Conservation (phyloP, 2,888 invertebrate genomes). For the Ernsta delagoae region DNA sequence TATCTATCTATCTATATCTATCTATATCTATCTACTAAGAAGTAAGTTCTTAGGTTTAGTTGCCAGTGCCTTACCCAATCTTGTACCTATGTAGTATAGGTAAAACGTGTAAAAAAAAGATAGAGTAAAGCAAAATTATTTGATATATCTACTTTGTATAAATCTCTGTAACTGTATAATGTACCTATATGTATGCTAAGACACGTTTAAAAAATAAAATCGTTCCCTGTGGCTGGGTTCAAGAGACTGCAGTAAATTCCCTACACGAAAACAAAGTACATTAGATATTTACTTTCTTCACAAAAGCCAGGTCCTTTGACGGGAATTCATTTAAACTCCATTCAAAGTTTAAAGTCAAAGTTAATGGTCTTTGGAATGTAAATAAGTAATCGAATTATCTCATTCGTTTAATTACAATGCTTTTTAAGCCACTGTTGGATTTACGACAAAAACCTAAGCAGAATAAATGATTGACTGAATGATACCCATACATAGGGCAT, state of each 20-base stretch:
- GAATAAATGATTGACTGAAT: too few relatives aligned
- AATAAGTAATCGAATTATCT: background rate
- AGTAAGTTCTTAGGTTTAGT: too few relatives aligned
- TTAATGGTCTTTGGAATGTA: slow-evolving; percentile 7
- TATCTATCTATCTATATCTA: too few relatives aligned
- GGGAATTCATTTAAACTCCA: slow-evolving; percentile 43
- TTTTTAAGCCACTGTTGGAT: too few relatives aligned
- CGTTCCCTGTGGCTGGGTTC: slow-evolving; percentile 45
- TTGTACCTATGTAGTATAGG: too few relatives aligned
- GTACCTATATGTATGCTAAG: slow-evolving; percentile 30
- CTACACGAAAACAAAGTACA: slow-evolving; percentile 49
- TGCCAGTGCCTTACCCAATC: too few relatives aligned
- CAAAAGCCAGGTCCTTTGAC: slow-evolving; percentile 43
- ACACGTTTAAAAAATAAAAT: slow-evolving; percentile 45
- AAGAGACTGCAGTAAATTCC: slow-evolving; percentile 57
- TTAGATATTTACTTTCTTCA: slow-evolving; percentile 46
- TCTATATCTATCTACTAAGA: too few relatives aligned
- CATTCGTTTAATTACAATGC: background rate
- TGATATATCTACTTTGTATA: background rate
- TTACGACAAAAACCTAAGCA: too few relatives aligned
- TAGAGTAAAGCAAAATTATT: slow-evolving; percentile 9
- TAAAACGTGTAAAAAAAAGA: too few relatives aligned
- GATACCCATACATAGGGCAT: too few relatives aligned
- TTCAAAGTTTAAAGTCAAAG: slow-evolving; percentile 16
- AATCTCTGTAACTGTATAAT: slow-evolving; percentile 7